Conservation (phyloP, 2,888 invertebrate genomes). For the Mellilla xanthometata region DNA sequence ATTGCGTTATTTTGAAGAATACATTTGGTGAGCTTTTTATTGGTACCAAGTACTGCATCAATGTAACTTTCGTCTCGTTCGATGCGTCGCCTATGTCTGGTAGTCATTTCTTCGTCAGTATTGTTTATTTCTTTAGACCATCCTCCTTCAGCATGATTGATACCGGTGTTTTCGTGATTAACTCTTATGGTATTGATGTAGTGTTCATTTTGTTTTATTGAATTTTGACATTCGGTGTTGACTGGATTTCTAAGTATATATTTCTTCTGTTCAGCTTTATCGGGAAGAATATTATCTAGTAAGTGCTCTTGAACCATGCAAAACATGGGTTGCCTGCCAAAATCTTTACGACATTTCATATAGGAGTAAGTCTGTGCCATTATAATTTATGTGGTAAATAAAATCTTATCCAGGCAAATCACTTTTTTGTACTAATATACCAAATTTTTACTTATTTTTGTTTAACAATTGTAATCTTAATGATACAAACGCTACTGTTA, state of each 20-base stretch:
- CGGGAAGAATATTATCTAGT: conserved; percentile 54
- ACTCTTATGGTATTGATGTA: conserved; percentile 83
- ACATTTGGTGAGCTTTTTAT: conserved; percentile 81
- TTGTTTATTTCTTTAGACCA: conserved; percentile 89
- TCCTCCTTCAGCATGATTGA: conserved; percentile 89
- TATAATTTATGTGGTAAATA: background rate
- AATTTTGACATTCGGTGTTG: conserved; percentile 60
- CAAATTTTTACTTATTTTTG: no score
- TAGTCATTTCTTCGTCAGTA: conserved; percentile 85
- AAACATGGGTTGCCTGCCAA: conserved; percentile 72
- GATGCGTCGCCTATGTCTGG: conserved; percentile 86
- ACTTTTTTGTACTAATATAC: no score
- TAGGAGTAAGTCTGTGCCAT: conserved; percentile 43
- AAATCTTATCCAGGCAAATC: no score
- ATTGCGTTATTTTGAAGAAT: conserved; percentile 89
- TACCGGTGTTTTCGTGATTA: conserved; percentile 73
- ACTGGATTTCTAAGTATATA: conserved; percentile 72
- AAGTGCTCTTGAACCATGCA: conserved; percentile 48
- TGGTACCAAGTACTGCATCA: conserved; percentile 79
- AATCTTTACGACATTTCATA: conserved; percentile 61
- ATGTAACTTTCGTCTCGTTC: conserved; percentile 90
- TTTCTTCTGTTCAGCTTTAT: conserved; percentile 48
- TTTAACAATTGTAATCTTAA: no score
- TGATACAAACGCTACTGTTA: no score
- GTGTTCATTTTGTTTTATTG: conserved; percentile 49